Percentiles rank a stretch among this genome's conserved stretches.
Evolutionary conservation across 2,113 vertebrate genomes (phyloP).

Genomic region (Aphelocoma coerulescens): DNA sequence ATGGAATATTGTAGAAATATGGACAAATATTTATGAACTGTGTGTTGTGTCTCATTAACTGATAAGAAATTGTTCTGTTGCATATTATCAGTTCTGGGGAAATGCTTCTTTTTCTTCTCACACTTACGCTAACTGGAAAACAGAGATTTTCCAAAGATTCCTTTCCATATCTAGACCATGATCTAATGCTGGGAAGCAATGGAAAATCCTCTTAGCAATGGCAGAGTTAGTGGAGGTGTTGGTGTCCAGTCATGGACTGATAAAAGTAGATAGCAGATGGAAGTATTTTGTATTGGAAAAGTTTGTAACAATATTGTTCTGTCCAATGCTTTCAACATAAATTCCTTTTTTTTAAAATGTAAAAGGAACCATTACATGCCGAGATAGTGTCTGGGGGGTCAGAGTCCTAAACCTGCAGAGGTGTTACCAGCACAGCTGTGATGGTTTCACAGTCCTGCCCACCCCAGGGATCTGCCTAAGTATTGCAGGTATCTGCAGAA

Average conservation of each 20-base stretch:
- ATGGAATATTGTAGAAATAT: not conserved
- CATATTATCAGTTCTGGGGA: not conserved
- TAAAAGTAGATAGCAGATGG: not conserved
- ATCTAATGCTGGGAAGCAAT: slow-evolving; percentile 10
- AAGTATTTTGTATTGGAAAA: not conserved
- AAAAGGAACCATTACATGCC: not conserved
- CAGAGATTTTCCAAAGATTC: not conserved
- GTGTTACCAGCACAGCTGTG: not conserved
- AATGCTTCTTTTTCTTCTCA: slow-evolving; percentile 33
- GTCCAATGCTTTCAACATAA: not conserved
- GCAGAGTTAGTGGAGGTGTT: not conserved
- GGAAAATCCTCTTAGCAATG: not conserved
- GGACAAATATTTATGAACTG: slow-evolving; percentile 4
- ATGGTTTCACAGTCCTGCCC: not conserved
- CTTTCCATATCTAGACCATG: not conserved
- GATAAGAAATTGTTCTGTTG: slow-evolving; percentile 7
- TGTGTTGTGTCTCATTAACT: slow-evolving; percentile 5
- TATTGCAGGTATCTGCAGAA: not conserved
- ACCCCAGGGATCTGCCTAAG: not conserved
- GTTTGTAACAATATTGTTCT: not conserved
- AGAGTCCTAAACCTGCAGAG: not conserved
- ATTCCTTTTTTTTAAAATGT: not conserved
- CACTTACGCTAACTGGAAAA: not conserved
- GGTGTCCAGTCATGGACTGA: not conserved
- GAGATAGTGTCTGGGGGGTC: not conserved